Percentiles rank a stretch among this genome's conserved stretches.
Evolutionary conservation across 1,140 invertebrate genomes (phyloP).

Genomic region (Neodiprion fabricii): DNA sequence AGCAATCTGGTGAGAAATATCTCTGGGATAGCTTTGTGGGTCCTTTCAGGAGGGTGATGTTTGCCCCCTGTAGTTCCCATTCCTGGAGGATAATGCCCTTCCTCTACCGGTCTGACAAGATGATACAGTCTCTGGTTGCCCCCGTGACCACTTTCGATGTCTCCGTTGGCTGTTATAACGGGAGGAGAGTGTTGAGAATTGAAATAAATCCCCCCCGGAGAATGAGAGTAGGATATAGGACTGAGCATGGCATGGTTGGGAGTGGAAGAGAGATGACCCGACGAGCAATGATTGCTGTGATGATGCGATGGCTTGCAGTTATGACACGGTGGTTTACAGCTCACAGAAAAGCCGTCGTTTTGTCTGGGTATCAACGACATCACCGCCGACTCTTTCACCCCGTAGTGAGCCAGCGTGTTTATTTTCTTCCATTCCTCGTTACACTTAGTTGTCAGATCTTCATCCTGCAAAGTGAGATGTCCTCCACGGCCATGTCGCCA

Average conservation of each 20-base stretch:
- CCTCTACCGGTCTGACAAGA: conserved; percentile 83
- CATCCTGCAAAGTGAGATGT: conserved; percentile 89
- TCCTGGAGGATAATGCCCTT: conserved; percentile 66
- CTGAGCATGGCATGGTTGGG: conserved; percentile 53
- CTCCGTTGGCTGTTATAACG: conserved; percentile 77
- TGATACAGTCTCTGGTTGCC: conserved; percentile 80
- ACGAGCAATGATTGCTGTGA: conserved; percentile 53
- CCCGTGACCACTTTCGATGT: conserved; percentile 70
- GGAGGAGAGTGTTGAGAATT: conserved; percentile 65
- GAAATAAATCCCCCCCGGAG: conserved; percentile 69
- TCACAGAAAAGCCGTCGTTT: conserved; percentile 81
- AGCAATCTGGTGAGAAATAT: conserved; percentile 92
- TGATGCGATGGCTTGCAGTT: conserved; percentile 68
- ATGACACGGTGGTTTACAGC: conserved; percentile 82
- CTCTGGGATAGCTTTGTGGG: conserved; percentile 93
- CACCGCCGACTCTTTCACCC: conserved; percentile 91
- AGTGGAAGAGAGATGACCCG: conserved; percentile 46
- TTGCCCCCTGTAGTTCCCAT: conserved; percentile 52
- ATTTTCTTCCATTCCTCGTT: conserved; percentile 89
- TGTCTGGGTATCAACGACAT: conserved; percentile 91
- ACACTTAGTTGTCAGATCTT: conserved; percentile 90
- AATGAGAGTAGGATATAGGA: conserved; percentile 55
- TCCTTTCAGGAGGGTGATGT: conserved; percentile 73
- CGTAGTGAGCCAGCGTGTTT: conserved; percentile 92
- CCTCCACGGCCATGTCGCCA: conserved; percentile 92